These are phyloP conservation scores for Sisor rabdophorus DNA, from an alignment of 2,113 vertebrate species.

Conservation along the genomic window DNA sequence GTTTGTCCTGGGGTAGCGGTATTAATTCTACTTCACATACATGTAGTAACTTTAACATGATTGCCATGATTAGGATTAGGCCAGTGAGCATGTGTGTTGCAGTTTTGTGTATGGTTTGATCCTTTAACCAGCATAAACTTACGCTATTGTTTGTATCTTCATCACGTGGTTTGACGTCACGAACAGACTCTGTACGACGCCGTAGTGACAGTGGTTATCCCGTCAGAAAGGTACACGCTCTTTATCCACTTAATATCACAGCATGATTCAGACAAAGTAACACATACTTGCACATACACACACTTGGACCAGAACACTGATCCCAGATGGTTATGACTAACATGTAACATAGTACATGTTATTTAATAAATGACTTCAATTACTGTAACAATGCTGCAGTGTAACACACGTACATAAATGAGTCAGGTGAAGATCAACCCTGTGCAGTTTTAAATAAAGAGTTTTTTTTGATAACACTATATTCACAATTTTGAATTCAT, in stretches of 20 bases:
- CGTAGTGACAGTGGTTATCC: conserved; percentile 82
- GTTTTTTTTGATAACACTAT: background rate
- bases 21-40: background rate
- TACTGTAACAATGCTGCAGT: background rate
- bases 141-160: conserved; percentile 69
- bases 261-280: conserved; percentile 55
- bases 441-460: background rate
- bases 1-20: conserved; percentile 4
- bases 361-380: conserved; percentile 2
- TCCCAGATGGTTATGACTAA: conserved; percentile 22
- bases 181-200: conserved; percentile 82
- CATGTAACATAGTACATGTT: conserved; percentile 3
- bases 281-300: conserved; percentile 11
- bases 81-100: conserved; percentile 38
- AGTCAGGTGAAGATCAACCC: conserved; percentile 4
- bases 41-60: background rate
- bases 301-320: conserved; percentile 15
- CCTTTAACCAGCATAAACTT: conserved; percentile 60
- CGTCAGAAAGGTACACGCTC: conserved; percentile 78
- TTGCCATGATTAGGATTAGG: conserved; percentile 3
- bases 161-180: conserved; percentile 77
- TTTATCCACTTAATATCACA: conserved; percentile 64
- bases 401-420: background rate
- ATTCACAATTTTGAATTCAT: background rate
- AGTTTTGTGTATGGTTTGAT: conserved; percentile 32